Percentiles rank a stretch among this genome's conserved stretches.
phyloP scores from a whole-genome alignment of 2,888 invertebrate species.

The Dysmachus trigonus region DNA sequence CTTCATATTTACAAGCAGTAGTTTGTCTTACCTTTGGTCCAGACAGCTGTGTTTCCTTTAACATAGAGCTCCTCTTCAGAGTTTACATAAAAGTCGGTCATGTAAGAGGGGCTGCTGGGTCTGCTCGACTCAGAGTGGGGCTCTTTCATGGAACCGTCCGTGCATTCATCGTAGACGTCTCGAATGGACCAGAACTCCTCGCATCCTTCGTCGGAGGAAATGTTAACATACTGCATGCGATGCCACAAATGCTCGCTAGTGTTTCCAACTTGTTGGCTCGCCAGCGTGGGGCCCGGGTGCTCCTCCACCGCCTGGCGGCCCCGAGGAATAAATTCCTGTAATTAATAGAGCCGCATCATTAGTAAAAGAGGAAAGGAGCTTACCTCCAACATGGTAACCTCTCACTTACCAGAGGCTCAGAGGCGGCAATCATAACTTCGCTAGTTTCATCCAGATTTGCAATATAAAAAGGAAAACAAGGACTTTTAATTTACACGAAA shows the following conservation, averaged over 20 bases:
- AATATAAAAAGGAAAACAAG: slow-evolving; percentile 49
- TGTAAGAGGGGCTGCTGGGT: slow-evolving; percentile 54
- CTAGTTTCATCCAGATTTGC: slow-evolving; percentile 91
- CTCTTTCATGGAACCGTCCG: slow-evolving; percentile 10
- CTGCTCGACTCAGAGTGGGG: slow-evolving; percentile 7
- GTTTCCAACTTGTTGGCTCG: slow-evolving; percentile 63
- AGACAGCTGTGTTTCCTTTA: slow-evolving; percentile 83
- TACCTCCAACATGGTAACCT: neutral
- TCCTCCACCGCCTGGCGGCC: slow-evolving; percentile 81
- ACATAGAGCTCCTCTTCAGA: slow-evolving; percentile 90
- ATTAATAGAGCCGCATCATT: slow-evolving; percentile 27
- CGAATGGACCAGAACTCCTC: slow-evolving; percentile 70
- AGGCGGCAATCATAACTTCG: slow-evolving; percentile 88
- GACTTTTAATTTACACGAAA: neutral
- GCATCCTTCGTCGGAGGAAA: slow-evolving; percentile 68
- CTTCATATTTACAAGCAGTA: neutral
- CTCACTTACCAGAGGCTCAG: slow-evolving; percentile 80
- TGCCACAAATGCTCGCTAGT: slow-evolving; percentile 74
- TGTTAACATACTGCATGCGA: slow-evolving; percentile 79
- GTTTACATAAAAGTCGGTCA: slow-evolving; percentile 61
- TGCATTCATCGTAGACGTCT: slow-evolving; percentile 60
- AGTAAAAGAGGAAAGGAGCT: neutral
- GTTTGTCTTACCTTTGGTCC: slow-evolving; percentile 71
- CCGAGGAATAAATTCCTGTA: slow-evolving; percentile 86
- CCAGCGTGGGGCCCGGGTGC: slow-evolving; percentile 76